Percentiles rank a stretch among this genome's conserved stretches.
Conservation (phyloP, 2,888 invertebrate genomes). For the Megastigmus dorsalis region DNA sequence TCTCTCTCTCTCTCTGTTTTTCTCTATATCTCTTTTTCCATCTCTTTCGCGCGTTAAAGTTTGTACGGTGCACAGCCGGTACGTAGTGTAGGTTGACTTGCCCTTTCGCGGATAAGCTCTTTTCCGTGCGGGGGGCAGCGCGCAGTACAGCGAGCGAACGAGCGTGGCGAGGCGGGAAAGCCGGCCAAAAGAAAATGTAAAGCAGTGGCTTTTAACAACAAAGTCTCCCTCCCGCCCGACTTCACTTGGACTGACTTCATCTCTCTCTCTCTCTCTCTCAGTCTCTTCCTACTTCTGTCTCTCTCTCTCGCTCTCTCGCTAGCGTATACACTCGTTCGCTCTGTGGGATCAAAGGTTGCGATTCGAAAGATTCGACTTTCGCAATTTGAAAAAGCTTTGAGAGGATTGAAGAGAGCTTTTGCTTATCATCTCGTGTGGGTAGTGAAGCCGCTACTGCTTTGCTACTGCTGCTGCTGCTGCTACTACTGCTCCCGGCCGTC, state of each 20-base stretch:
- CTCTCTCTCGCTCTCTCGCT: neutral
- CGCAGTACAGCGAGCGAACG: too few species aligned
- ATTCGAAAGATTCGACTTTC: slow-evolving; percentile 58
- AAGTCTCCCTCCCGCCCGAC: slow-evolving; percentile 35
- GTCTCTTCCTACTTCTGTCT: neutral
- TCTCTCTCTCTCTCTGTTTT: neutral
- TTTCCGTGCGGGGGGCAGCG: neutral
- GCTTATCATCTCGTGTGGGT: slow-evolving; percentile 53
- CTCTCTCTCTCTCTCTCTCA: neutral
- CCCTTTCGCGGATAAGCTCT: slow-evolving; percentile 45
- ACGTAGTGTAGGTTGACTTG: slow-evolving; percentile 29
- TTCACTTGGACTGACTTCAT: slow-evolving; percentile 30
- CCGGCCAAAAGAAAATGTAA: slow-evolving; percentile 63
- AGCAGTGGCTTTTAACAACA: slow-evolving; percentile 49
- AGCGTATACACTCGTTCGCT: too few species aligned
- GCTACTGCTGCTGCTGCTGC: neutral
- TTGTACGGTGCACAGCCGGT: neutral
- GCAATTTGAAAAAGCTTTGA: slow-evolving; percentile 62
- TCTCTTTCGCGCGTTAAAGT: slow-evolving; percentile 15
- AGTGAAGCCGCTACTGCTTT: neutral
- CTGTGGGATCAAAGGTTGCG: slow-evolving; percentile 58
- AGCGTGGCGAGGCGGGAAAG: too few species aligned
- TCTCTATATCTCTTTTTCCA: neutral
- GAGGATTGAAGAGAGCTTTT: slow-evolving; percentile 53
- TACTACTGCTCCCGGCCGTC: neutral